Base-by-base conservation (phyloP, 2,113 vertebrate genomes). In the Cephalopholis sonnerati region DNA sequence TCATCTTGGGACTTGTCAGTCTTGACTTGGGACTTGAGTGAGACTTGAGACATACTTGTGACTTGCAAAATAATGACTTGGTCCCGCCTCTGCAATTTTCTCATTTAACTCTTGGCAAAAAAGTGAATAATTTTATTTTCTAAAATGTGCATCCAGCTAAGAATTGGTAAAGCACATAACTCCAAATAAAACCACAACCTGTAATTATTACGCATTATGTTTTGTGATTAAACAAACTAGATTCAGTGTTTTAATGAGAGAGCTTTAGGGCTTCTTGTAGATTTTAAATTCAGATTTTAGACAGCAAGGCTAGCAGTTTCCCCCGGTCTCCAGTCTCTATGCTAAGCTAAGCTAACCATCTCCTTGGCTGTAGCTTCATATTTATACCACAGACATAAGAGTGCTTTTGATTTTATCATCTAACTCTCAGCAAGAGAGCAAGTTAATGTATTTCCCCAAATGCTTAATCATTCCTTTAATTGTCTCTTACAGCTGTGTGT, bases 401-500 rank as follows among this genome's bases (percentile, higher is more conserved):
- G 5, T 50, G 53, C 16, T 44, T 27, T 69, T 3, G 0, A 25
- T 72, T 58, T 18, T 44, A 48, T 51, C 1, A 29, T 27, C 17
- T 57, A 32, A 18, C 18, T 57, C 39, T 62, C 25, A 3, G 9
- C 48, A 44, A 66, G 29, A 36, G 20, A 46, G 29, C 18, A 64
- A 50, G 53, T 22, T 5, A 59, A 7, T 0, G 0, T 4, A 3
- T 57, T 44, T 36, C 11, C 54, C 7, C 7, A 16, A 54, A 68
- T 25, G 17, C 1, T 13, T 13, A 63, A 32, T 50, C 5, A n/a
- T 25, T 20, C 4, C 15, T 72, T 46, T 29, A 15, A 72, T 53
- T 58, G 63, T 74, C 24, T 80, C 20, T 74, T 18, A 0, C 77
- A 99, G 97, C 97, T 3, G 18, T 97, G 25, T 99, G 98, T 89